Evolutionary conservation across 2,797 vertebrate species (phyloP), one percentile per base, ranked within the genome.

Genomic region (Acanthurus leucopareius): DNA sequence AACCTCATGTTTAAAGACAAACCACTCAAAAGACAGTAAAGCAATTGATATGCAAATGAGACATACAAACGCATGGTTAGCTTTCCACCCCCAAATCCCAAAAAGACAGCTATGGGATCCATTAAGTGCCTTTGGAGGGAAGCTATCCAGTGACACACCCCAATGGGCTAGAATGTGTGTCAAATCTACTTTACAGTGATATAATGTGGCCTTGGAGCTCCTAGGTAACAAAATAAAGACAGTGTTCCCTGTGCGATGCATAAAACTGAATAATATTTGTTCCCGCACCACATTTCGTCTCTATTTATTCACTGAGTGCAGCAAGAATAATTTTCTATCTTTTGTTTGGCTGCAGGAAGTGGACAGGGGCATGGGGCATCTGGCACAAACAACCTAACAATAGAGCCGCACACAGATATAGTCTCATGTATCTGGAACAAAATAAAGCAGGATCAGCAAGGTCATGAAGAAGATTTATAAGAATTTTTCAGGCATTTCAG

Each of bases 1-100:
- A 86, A 89, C 77, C 89, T 92, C 80, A 82, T 91, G 91, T 90
- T 93, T 93, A 90, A 88, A 91, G 86, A 91, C 88, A 91, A 89
- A 88, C 85, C 75, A 89, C 83, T 90, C 75, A 77, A 86, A 90
- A 92, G 89, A 92, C 84, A 90, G 89, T 89, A 88, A 82, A 80
- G 74, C 85, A 51, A 90, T 91, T 94, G 77, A 91, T 75, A 91
- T 92, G 89, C 73, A 88, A 90, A 92, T 92, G 17, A 86, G 84
- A 93, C 75, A 90, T 77, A 74, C 88, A 94, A 86, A 92, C 86
- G 90, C 78, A 75, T 65, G 69, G 85, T 87, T 77, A 75, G 77
- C 80, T 86, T 89, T 87, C 83, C 58, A 81, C 69, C 82, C 87
- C 72, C 68, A 67, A 65, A 40, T 73, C 75, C 54, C 48, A 66